Conservation (phyloP, 64 coral and sea anemone species). For the Platygyra sinensis region DNA sequence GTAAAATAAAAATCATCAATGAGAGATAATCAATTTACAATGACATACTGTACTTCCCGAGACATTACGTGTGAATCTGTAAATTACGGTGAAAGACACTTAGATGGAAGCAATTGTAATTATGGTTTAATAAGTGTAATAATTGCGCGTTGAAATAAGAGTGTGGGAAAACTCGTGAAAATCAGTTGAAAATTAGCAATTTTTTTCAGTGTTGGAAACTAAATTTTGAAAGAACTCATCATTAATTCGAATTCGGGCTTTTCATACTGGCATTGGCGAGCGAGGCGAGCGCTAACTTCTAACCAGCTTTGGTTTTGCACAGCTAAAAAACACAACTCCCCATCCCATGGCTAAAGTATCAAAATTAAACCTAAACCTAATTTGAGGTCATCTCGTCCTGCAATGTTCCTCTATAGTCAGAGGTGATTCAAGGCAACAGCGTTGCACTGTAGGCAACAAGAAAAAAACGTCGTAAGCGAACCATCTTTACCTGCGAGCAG, state of each 20-base stretch:
- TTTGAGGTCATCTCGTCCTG: neutral
- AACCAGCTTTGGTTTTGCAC: neutral
- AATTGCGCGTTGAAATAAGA: too few species aligned
- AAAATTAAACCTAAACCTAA: too few species aligned
- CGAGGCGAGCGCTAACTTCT: neutral
- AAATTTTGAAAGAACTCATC: too few species aligned
- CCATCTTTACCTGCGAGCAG: slow-evolving; percentile 87
- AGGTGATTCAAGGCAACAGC: neutral
- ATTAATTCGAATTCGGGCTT: too few species aligned
- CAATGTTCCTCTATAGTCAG: neutral
- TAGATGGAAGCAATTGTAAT: neutral
- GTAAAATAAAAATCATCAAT: neutral
- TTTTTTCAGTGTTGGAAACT: too few species aligned
- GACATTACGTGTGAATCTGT: slow-evolving; percentile 19
- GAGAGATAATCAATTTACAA: too few species aligned
- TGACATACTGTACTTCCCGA: too few species aligned
- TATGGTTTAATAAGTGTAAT: neutral
- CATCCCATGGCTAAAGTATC: neutral
- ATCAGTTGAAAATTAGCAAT: too few species aligned
- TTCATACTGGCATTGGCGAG: too few species aligned
- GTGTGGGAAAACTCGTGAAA: too few species aligned
- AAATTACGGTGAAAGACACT: neutral
- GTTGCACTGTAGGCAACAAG: neutral
- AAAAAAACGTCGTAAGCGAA: slow-evolving; percentile 88
- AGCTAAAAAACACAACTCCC: neutral